Base-by-base conservation (phyloP, 2,113 vertebrate genomes). In the Baryphthengus martii region DNA sequence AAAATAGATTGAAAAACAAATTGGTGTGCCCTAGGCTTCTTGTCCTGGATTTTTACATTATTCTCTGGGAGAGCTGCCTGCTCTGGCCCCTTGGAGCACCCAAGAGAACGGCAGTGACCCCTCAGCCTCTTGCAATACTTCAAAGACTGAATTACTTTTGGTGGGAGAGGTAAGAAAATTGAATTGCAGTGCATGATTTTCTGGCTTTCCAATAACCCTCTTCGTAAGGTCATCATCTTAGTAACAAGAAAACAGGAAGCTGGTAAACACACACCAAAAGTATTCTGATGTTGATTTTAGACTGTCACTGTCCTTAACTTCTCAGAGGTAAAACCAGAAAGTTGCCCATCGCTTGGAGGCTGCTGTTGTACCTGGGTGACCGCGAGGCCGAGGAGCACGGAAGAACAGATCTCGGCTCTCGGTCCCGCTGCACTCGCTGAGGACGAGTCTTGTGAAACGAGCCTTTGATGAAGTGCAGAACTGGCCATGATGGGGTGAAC, bases 1-100 rank as follows among this genome's bases (percentile, higher is more conserved):
- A 96, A 97, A 98, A 97, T 89, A 97, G 97, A 98, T 96, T 97
- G 98, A 92, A 98, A 98, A 98, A 89, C 97, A 97, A 97, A 97
- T 97, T 96, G 96, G 88, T 92, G 52, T 97, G 92, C 62, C 77
- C 73, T 93, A n/a, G 78, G 71, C 95, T 96, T 80, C 71, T 93
- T 3, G 11, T 70, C 21, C 91, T 63, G 91, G 96, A 78, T 97
- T 96, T 96, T 97, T 91, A 89, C 80, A 73, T 97, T 83, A 45
- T 85, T 84, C 82, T 85, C 56, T 65, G 85, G 35, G 78, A 29
- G 53, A 63, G n/a, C 76, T 78, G 90, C 84, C 49, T 93, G 75
- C 50, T 58, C 92, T 65, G 33, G 68, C 88, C 52, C 92, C 89
- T 90, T 67, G 73, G 85, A 93, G 85, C 95, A 35, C 88, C 90